phyloP scores from a whole-genome alignment of 2,888 invertebrate species.

The Amphipyra berbera region DNA sequence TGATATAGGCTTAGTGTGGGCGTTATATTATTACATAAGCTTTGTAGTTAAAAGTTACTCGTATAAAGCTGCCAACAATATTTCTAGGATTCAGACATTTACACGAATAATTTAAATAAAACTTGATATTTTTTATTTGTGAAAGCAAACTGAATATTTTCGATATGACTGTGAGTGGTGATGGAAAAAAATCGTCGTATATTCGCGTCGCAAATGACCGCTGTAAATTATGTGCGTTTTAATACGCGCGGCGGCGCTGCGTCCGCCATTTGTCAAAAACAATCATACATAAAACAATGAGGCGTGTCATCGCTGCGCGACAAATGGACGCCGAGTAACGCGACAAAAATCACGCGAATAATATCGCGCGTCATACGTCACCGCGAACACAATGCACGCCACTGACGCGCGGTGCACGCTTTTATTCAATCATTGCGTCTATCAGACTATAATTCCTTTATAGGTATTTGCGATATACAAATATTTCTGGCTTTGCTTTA shows the following conservation, averaged over 20 bases:
- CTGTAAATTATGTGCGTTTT: constrained; percentile 77
- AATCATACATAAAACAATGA: constrained; percentile 80
- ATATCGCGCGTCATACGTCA: constrained; percentile 53
- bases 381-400: constrained; percentile 40
- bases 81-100: constrained; percentile 1
- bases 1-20: too few species aligned
- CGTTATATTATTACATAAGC: too few species aligned
- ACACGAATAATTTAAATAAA: background rate
- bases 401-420: constrained; percentile 31
- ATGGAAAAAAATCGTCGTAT: constrained; percentile 50
- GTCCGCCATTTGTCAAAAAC: constrained; percentile 80
- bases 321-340: constrained; percentile 50
- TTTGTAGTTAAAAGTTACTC: too few species aligned
- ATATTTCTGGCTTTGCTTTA: constrained; percentile 5
- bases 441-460: constrained; percentile 10
- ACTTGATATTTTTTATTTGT: background rate
- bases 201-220: constrained; percentile 65
- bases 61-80: background rate
- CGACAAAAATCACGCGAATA: constrained; percentile 51
- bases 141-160: constrained; percentile 13
- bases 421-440: constrained; percentile 41
- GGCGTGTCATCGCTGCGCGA: constrained; percentile 70
- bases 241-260: constrained; percentile 64
- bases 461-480: background rate
- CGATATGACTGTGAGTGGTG: constrained; percentile 12